phyloP scores from a whole-genome alignment of 2,113 vertebrate genomes.

The Nyctereutes procyonoides region DNA sequence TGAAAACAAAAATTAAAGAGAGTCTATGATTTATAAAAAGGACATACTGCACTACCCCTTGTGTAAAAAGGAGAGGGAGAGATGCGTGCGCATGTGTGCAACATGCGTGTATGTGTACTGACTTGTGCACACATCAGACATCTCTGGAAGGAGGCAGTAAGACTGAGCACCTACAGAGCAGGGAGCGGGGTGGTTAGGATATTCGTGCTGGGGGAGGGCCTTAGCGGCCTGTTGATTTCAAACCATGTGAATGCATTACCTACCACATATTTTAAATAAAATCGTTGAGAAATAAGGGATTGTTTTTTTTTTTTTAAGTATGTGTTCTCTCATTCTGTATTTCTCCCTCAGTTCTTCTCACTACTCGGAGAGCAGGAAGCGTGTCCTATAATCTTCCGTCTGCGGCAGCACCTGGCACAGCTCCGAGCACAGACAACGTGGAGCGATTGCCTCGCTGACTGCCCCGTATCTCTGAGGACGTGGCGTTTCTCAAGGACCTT shows the following conservation, averaged over 20 bases:
- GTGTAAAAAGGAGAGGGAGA: background rate
- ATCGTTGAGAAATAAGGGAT: background rate
- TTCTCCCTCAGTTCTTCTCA: background rate
- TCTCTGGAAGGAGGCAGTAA: background rate
- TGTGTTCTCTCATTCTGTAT: background rate
- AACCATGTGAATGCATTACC: background rate
- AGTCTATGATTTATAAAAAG: too few species aligned
- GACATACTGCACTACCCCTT: background rate
- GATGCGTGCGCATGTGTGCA: accelerated
- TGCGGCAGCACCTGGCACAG: background rate
- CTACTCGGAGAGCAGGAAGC: background rate
- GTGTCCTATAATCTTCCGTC: accelerated
- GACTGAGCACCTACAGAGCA: too few species aligned
- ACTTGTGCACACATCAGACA: too few species aligned
- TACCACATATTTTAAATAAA: background rate
- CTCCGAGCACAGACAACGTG: background rate
- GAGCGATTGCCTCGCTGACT: background rate
- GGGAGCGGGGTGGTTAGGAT: background rate
- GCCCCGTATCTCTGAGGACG: background rate
- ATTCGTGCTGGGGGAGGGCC: accelerated
- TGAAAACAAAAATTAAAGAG: background rate
- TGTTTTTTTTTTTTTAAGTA: background rate
- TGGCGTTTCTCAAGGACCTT: background rate
- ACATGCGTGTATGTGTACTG: accelerated
- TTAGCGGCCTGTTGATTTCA: background rate